Evolutionary conservation across 2,797 vertebrate species (phyloP).

Genomic region (Pagetopsis macropterus): DNA sequence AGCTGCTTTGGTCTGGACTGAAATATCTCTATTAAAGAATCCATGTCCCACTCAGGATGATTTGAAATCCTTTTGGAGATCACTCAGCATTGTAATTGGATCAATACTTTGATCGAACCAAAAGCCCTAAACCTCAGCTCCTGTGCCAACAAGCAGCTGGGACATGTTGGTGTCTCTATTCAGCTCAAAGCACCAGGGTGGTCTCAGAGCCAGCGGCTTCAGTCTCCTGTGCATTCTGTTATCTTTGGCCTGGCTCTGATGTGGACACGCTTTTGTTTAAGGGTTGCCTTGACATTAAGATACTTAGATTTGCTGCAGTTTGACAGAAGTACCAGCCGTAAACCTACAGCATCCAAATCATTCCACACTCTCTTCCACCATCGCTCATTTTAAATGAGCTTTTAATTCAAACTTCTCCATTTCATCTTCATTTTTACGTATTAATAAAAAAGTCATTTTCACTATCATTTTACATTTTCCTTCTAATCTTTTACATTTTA

Average conservation of each 20-base stretch:
- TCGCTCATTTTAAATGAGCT: background rate
- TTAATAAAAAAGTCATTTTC: no score
- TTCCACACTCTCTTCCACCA: background rate
- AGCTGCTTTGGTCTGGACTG: background rate
- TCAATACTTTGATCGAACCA: background rate
- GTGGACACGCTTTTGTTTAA: background rate
- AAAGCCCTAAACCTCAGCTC: slow-evolving; percentile 3
- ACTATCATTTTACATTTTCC: background rate
- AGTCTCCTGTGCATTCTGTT: slow-evolving; percentile 2
- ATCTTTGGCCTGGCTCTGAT: background rate
- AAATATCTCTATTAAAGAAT: background rate
- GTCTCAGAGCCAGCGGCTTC: background rate
- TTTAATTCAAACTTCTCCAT: background rate
- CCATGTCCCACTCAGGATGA: background rate
- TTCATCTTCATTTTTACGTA: background rate
- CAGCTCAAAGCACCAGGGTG: background rate
- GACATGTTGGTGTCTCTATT: background rate
- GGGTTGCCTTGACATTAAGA: slow-evolving; percentile 1
- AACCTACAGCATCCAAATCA: background rate
- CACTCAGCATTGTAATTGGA: background rate
- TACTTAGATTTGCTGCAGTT: background rate
- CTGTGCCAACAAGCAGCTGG: background rate
- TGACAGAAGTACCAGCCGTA: background rate
- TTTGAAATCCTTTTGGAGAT: background rate
- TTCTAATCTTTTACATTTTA: background rate